Evolutionary conservation across 2,797 vertebrate genomes (phyloP).

Genomic region (Podargus strigoides): DNA sequence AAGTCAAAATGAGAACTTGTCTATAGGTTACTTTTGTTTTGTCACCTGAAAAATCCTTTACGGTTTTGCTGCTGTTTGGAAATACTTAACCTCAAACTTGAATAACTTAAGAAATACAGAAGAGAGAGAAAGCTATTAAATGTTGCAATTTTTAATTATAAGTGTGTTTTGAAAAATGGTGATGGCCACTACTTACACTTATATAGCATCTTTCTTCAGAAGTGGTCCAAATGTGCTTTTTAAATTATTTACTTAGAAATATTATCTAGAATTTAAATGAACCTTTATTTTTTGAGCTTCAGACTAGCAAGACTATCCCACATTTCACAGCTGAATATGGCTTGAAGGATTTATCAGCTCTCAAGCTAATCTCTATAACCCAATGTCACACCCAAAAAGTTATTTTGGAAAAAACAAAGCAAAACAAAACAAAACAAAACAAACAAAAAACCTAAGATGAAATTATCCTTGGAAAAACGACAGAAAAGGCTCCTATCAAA

Average conservation of each 20-base stretch:
- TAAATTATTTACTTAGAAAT: background rate
- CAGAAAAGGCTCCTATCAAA: slow-evolving; percentile 5
- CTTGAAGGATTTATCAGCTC: background rate
- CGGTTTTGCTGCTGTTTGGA: background rate
- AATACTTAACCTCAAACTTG: background rate
- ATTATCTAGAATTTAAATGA: background rate
- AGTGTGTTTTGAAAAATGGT: background rate
- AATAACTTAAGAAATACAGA: background rate
- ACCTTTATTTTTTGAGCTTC: background rate
- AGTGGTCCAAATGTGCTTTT: background rate
- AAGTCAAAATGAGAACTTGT: background rate
- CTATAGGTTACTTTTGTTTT: background rate
- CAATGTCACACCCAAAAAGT: background rate
- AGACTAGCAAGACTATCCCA: background rate
- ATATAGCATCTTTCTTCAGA: background rate
- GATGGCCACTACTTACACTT: background rate
- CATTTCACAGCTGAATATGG: background rate
- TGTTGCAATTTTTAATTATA: background rate
- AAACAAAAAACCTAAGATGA: background rate
- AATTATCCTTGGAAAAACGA: slow-evolving; percentile 1
- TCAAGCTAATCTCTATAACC: background rate
- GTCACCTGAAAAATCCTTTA: background rate
- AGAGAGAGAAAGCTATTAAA: background rate
- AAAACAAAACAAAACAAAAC: background rate
- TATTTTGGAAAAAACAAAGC: background rate